These are phyloP conservation scores for Sitophilus oryzae DNA, from an alignment of 1,140 invertebrate species.

Conservation along the genomic window DNA sequence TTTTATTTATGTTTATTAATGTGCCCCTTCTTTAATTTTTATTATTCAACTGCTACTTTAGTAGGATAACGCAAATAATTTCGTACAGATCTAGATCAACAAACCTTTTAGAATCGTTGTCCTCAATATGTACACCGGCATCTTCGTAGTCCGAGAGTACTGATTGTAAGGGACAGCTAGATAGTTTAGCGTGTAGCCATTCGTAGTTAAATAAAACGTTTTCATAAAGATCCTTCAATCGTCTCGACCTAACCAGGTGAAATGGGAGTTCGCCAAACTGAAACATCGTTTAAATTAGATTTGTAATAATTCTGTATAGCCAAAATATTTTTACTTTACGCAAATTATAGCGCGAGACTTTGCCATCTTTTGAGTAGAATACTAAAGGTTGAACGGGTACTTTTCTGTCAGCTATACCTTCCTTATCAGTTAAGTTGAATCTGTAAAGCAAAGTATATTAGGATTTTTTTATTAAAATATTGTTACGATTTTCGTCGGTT, in stretches of 20 bases:
- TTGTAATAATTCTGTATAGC: background rate
- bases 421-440: slow-evolving; percentile 81
- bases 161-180: slow-evolving; percentile 89
- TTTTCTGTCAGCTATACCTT: slow-evolving; percentile 91
- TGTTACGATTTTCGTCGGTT: background rate
- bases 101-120: slow-evolving; percentile 76
- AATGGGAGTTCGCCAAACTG: slow-evolving; percentile 93
- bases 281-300: slow-evolving; percentile 27
- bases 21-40: no score
- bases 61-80: background rate
- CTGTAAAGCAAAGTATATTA: background rate
- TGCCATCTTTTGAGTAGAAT: slow-evolving; percentile 84
- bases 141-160: slow-evolving; percentile 96
- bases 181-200: slow-evolving; percentile 94
- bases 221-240: slow-evolving; percentile 89
- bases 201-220: slow-evolving; percentile 96
- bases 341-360: slow-evolving; percentile 78
- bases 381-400: slow-evolving; percentile 93
- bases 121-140: slow-evolving; percentile 75
- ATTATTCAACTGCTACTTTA: background rate
- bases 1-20: no score
- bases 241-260: slow-evolving; percentile 82
- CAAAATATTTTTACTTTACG: slow-evolving; percentile 59
- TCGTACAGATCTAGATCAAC: no score
- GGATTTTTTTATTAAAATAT: background rate